These are phyloP conservation scores for Shinisaurus crocodilurus DNA, from an alignment of 2,113 vertebrate genomes.

Conservation along the genomic window DNA sequence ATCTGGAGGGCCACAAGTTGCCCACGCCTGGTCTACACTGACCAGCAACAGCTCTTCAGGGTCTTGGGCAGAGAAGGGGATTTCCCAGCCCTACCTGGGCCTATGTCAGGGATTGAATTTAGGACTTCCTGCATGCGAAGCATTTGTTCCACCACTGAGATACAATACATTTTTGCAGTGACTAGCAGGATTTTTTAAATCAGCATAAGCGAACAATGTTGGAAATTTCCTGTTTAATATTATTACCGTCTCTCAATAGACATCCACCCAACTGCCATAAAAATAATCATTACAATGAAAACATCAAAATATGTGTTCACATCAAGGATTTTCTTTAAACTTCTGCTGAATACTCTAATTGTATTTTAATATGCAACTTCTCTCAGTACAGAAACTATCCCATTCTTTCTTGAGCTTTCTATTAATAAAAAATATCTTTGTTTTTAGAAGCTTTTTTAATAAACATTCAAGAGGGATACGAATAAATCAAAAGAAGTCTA, in stretches of 20 bases:
- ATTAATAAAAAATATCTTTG: conserved; percentile 44
- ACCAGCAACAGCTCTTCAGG: background rate
- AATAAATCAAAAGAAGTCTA: conserved; percentile 64
- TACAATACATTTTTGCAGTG: background rate
- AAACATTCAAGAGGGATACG: conserved; percentile 42
- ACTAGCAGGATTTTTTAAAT: background rate
- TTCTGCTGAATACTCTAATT: background rate
- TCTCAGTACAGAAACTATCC: background rate
- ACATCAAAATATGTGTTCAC: background rate
- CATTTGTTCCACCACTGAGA: no score
- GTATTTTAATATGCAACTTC: background rate
- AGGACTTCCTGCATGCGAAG: background rate
- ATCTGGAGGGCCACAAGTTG: no score
- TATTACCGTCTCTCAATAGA: background rate
- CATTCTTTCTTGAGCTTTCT: conserved; percentile 35
- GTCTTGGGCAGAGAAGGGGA: background rate
- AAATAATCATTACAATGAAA: background rate
- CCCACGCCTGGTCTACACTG: background rate
- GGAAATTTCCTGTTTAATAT: background rate
- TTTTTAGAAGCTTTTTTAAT: conserved; percentile 51
- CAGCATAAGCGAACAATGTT: background rate
- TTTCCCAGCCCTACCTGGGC: background rate
- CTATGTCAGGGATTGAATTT: background rate
- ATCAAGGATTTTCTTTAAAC: background rate
- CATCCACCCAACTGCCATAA: background rate